These are phyloP conservation scores for Fragum whitleyi DNA, from an alignment of 2,888 invertebrate genomes.

Conservation along the genomic window DNA sequence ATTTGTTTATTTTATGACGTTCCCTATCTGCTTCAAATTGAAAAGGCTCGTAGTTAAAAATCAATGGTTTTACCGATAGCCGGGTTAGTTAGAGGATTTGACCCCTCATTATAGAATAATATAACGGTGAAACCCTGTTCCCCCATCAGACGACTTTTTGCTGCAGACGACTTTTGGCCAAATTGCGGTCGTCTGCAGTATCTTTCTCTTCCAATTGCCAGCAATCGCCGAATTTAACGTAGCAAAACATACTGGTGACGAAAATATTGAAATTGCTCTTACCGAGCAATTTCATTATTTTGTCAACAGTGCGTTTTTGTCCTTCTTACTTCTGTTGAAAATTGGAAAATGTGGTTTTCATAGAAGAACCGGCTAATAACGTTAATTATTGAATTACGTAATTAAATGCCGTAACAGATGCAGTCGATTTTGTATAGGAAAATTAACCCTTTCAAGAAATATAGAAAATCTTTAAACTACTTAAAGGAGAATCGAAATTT, in stretches of 20 bases:
- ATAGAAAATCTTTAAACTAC: not conserved
- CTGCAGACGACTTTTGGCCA: not conserved
- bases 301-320: not conserved
- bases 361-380: not conserved
- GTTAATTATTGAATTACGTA: constrained; percentile 19
- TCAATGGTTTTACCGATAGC: not conserved
- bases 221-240: too few species aligned
- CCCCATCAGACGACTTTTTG: not conserved
- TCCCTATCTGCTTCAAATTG: not conserved
- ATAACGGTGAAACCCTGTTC: not conserved
- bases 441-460: constrained; percentile 4
- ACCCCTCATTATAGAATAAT: constrained; percentile 18
- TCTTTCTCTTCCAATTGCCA: too few species aligned
- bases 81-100: constrained; percentile 1
- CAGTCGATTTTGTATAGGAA: not conserved
- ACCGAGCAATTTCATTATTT: not conserved
- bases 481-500: too few species aligned
- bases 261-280: not conserved
- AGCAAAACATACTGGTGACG: not conserved
- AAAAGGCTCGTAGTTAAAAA: not conserved
- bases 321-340: not conserved
- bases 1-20: not conserved
- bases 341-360: too few species aligned
- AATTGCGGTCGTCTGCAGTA: too few species aligned
- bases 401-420: constrained; percentile 12